phyloP scores from a whole-genome alignment of 2,888 invertebrate species.

The Parelbella ahira region DNA sequence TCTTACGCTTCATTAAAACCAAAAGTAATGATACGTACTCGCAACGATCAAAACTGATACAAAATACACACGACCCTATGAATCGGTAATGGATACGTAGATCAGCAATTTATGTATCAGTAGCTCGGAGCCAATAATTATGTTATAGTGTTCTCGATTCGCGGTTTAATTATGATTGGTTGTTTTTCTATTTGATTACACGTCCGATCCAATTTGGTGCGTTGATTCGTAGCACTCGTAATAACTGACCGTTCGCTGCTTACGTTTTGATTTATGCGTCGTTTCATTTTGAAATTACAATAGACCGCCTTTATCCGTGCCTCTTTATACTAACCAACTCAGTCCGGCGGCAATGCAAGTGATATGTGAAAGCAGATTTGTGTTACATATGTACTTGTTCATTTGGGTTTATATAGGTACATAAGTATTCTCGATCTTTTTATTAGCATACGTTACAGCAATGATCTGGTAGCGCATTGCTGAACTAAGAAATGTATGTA shows the following conservation, averaged over 20 bases:
- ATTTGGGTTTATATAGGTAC: too few species aligned
- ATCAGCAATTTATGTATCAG: conserved; percentile 1
- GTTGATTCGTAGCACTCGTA: conserved; percentile 13
- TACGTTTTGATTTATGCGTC: conserved; percentile 18
- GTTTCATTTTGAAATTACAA: conserved; percentile 10
- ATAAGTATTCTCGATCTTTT: background rate
- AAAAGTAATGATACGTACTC: background rate
- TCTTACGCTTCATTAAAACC: background rate
- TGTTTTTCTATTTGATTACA: conserved; percentile 27
- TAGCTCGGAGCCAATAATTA: conserved; percentile 18
- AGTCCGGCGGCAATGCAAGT: background rate
- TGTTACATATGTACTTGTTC: background rate
- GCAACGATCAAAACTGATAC: conserved; percentile 3
- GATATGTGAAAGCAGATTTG: conserved; percentile 14
- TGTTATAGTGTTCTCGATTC: conserved; percentile 17
- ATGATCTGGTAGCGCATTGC: too few species aligned
- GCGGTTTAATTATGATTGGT: conserved; percentile 19
- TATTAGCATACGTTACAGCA: background rate
- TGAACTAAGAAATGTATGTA: too few species aligned
- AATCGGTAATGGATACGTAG: conserved; percentile 12
- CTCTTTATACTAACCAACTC: conserved; percentile 7
- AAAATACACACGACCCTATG: conserved; percentile 1
- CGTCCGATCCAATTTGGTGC: conserved; percentile 26
- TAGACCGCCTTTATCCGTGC: background rate
- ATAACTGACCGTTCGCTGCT: conserved; percentile 9